Base-by-base conservation (phyloP, 2,888 invertebrate species). In the Thereva unica region DNA sequence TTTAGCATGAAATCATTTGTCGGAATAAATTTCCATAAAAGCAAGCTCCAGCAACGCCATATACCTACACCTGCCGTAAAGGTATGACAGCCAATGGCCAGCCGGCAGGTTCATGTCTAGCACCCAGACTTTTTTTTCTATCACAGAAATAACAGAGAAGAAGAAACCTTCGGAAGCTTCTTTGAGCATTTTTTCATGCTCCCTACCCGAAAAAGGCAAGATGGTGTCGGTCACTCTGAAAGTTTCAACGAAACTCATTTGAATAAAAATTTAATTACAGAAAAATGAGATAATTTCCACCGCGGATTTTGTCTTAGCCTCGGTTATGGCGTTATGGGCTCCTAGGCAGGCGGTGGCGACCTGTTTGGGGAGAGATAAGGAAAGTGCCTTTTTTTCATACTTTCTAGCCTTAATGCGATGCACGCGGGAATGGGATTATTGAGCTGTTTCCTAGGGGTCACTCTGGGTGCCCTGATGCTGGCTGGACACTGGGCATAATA, bases 1-100 rank as follows among this genome's bases (percentile, higher is more conserved):
- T 68, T 68, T 68, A 68, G 66, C 61, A 64, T 66, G 66, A 66
- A 68, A 55, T 68, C 68, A 68, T 68, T 68, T 68, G 68, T 68
- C 64, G 68, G 68, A 68, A 66, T 66, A 66, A 66, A 68, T 68
- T 68, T 68, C 41, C 64, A 54, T 68, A 57, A 66, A 38, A 35
- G 47, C 38, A 49, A 37, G 57, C 44, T 34, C 42, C 6, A n/a
- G 10, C 12, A 47, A 10, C 38, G 38, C 37, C 35, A 23, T 12
- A 47, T 38, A 10, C 49, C 5, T 8, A 35, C 59, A 59, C 59
- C 59, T 59, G 59, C 40, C 59, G 34, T 9, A 49, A n/a, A 45
- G 44, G 10, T 23, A 5, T 23, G 37, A 23, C 42, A 9, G 38
- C 59, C 59, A 59, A 59, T 59, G 49, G 59, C 38, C 37, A 38